Evolutionary conservation across 2,888 invertebrate genomes (phyloP).

Genomic region (Baronia brevicornis): DNA sequence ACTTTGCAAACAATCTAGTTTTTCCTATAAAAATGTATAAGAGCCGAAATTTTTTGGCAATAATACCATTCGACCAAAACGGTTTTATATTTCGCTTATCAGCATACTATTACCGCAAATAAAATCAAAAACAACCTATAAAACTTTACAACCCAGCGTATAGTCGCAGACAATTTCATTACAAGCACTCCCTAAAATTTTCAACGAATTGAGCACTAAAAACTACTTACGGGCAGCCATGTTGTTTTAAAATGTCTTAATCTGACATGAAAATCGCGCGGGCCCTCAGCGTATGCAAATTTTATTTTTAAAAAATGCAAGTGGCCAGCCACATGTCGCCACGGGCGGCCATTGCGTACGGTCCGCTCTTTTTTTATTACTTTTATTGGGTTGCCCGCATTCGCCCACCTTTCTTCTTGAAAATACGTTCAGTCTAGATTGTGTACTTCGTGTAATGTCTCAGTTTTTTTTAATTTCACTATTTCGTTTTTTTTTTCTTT

Average conservation of each 20-base stretch:
- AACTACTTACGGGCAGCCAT: constrained; percentile 28
- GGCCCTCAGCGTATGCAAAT: constrained; percentile 64
- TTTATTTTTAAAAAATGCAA: constrained; percentile 69
- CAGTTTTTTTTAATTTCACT: too few relatives aligned
- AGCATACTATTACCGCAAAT: constrained; percentile 10
- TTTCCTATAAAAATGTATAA: background rate
- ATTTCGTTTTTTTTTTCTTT: too few relatives aligned
- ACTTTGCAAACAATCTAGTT: constrained; percentile 1
- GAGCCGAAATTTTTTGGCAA: constrained; percentile 1
- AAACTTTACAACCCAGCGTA: constrained; percentile 17
- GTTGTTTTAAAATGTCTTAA: constrained; percentile 32
- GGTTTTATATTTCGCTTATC: constrained; percentile 10
- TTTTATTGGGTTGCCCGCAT: constrained; percentile 29
- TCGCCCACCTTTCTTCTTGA: constrained; percentile 28
- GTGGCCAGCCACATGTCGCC: constrained; percentile 63
- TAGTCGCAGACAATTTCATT: constrained; percentile 46
- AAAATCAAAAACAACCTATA: constrained; percentile 15
- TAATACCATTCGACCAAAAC: constrained; percentile 2
- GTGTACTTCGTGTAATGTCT: too few relatives aligned
- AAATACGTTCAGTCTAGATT: background rate
- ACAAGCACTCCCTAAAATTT: constrained; percentile 27
- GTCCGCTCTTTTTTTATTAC: constrained; percentile 27
- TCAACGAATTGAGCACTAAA: constrained; percentile 26
- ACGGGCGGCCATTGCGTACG: constrained; percentile 15
- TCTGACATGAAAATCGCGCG: constrained; percentile 18